Percentiles rank a stretch among this genome's conserved stretches.
These are phyloP conservation scores for Amphipoea lucens DNA, from an alignment of 2,888 invertebrate genomes.

Conservation along the genomic window DNA sequence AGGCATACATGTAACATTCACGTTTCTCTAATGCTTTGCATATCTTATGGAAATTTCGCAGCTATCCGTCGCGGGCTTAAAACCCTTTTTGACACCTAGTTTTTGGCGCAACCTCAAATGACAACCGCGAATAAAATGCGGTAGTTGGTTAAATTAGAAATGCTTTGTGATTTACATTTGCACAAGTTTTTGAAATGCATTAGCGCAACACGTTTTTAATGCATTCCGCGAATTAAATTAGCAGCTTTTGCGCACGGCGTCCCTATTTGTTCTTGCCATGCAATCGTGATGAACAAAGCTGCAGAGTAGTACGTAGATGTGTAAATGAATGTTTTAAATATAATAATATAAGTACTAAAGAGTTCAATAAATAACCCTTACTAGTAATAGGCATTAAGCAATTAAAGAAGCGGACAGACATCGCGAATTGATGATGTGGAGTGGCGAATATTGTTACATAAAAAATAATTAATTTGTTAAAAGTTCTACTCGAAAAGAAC, in stretches of 20 bases:
- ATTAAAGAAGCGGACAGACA: background rate
- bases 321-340: background rate
- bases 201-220: slow-evolving; percentile 31
- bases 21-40: slow-evolving; percentile 30
- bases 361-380: background rate
- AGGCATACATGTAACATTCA: slow-evolving; percentile 18
- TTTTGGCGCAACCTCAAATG: slow-evolving; percentile 40
- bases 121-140: slow-evolving; percentile 47
- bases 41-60: slow-evolving; percentile 36
- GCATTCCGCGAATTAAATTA: slow-evolving; percentile 25
- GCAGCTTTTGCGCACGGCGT: slow-evolving; percentile 6
- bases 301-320: background rate
- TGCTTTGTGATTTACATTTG: slow-evolving; percentile 24
- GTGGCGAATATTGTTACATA: background rate
- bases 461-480: background rate
- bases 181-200: slow-evolving; percentile 42
- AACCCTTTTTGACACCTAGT: slow-evolving; percentile 34
- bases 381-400: background rate
- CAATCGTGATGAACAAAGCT: slow-evolving; percentile 7
- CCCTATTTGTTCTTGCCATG: slow-evolving; percentile 13
- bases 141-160: slow-evolving; percentile 29
- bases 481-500: slow-evolving; percentile 1
- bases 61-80: slow-evolving; percentile 5
- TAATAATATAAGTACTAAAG: background rate
- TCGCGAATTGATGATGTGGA: background rate